Base-by-base conservation (phyloP, 2,888 invertebrate species). In the Seladonia tumulorum region DNA sequence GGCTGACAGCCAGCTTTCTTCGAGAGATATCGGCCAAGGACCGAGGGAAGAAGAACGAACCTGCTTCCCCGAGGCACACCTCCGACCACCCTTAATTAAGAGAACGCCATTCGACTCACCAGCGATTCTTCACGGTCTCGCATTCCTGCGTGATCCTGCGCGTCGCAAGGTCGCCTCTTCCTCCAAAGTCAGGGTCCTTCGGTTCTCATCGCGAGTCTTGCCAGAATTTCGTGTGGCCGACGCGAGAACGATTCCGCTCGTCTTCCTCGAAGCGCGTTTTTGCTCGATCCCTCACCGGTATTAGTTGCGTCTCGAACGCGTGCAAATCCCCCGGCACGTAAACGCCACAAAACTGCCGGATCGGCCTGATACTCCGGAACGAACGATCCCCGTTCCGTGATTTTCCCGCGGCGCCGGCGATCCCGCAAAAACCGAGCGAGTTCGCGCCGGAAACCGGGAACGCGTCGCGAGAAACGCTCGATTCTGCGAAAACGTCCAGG, bases 71-170 rank as follows among this genome's bases (percentile, higher is more conserved):
- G 79, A 77, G 39, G 77, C 88, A 77, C 86, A 88, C 87, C 87
- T 82, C 29, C 82, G 75, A 89, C 87, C 91, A 92, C 92, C 92
- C 91, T 93, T 93, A 93, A 94, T 93, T 93, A 93, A 93, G 93
- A 93, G 93, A 92, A 92, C 91, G 89, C 89, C 91, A 88, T 91
- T 91, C 90, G 89, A 82, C 91, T 88, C 89, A 87, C 90, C 86
- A 86, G 82, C 90, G 88, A 93, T 93, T 93, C 91, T 91, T 87
- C 89, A 90, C 88, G 90, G 89, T 90, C 89, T 88, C 85, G 85
- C 89, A 88, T 90, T 91, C 89, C 72, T 29, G 25, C 91, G 79
- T 85, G 86, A 81, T 86, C 73, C 80, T 71, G 10, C 79, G 63
- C 72, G 60, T 70, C 18, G 45, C 82, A 87, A 87, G 90, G 86